Evolutionary conservation across 1,140 invertebrate species (phyloP), one percentile per base, ranked within the genome.

Genomic region (Zaprionus vittiger): DNA sequence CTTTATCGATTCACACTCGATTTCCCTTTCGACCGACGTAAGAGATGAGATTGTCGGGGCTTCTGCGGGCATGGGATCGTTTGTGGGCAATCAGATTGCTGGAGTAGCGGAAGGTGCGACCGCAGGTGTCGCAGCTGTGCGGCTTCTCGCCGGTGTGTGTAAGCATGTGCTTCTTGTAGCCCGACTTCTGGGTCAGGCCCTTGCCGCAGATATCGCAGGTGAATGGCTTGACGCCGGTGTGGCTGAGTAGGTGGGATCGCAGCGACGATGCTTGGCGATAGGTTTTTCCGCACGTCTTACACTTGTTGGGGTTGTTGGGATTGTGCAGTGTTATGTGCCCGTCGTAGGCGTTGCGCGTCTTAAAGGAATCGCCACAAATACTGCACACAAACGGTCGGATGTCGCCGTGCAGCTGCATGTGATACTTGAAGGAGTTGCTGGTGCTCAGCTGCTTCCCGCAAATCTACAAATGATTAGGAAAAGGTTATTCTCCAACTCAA

Each of bases 21-120:
- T 85, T 17, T 67, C 69, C 57, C 56, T 52, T 38, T 37, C 24
- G 37, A 37, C 20, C 4, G 2, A 37, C n/a, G 38, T 55, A 17
- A 2, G n/a, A 47, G 22, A 28, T 70, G 14, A 62, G 44, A 64
- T 5, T 65, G 38, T 15, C 59, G 44, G 26, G 63, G 54, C 83
- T 96, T 96, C 86, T 96, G 95, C 26, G 95, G 22, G 93, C 94
- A 89, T 97, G 96, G 20, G 77, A 80, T 6, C 85, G 89, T 92
- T 93, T 94, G 93, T 93, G 94, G 67, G 93, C 92, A 38, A 91
- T 89, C 20, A 91, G 31, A 69, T 91, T 91, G 70, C 89, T 91
- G 4, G 89, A 91, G 38, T 81, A 91, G 0, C 89, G 89, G 5
- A 91, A 91, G 1, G 26, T 61, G 1, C 75, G 67, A 0, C 73